Percentiles rank a stretch among this genome's conserved stretches.
Conservation (phyloP, 30 jellyfish, hydroid and myxozoan genomes). For the Morbakka virulenta region DNA sequence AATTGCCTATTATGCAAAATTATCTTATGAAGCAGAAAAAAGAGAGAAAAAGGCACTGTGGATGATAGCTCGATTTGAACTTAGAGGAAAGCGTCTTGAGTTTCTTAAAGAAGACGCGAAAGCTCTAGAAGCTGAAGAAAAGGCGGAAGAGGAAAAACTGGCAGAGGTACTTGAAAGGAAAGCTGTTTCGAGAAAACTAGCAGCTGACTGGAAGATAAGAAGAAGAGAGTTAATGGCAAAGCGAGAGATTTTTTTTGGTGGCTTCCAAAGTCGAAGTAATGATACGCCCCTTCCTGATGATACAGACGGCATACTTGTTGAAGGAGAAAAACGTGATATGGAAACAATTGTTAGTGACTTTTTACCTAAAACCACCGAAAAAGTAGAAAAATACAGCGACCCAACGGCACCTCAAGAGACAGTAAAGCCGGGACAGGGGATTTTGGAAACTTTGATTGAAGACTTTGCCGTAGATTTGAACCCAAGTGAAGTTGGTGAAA, state of each 20-base stretch:
- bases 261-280: not conserved
- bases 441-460: not conserved
- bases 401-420: not conserved
- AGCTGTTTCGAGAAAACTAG: not conserved
- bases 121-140: not conserved
- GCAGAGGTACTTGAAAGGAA: not conserved
- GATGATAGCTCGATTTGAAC: slow-evolving; percentile 59
- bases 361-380: not conserved
- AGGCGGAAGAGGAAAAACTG: not conserved
- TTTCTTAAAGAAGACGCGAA: slow-evolving; percentile 22
- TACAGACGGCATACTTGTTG: not conserved
- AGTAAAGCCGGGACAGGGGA: not conserved
- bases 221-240: not conserved
- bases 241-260: not conserved
- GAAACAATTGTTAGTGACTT: not conserved
- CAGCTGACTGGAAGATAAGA: not conserved
- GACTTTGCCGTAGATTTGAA: not conserved
- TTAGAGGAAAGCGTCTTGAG: slow-evolving; percentile 51
- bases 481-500: not conserved
- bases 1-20: slow-evolving; percentile 41
- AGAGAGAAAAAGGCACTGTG: slow-evolving; percentile 88
- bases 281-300: not conserved
- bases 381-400: not conserved
- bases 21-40: slow-evolving; percentile 54
- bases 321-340: not conserved